Evolutionary conservation across 2,113 vertebrate species (phyloP).

Genomic region (Astur gentilis): DNA sequence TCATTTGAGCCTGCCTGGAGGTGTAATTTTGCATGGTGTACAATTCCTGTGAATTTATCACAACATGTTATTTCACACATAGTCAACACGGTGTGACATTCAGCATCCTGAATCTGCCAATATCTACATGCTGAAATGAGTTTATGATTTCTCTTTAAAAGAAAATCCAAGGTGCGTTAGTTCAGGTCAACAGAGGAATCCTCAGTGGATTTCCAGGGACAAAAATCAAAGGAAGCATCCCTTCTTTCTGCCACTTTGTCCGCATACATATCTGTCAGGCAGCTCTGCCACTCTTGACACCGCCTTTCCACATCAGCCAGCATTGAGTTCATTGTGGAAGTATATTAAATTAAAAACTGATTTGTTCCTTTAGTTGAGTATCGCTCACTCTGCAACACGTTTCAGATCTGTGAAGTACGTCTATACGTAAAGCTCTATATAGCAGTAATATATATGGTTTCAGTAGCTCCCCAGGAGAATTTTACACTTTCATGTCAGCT

Average conservation of each 20-base stretch:
- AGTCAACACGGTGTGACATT: constrained; percentile 29
- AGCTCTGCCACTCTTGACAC: background rate
- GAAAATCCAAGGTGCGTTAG: background rate
- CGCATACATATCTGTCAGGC: too few species aligned
- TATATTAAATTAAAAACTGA: background rate
- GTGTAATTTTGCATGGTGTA: constrained; percentile 32
- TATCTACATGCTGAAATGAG: background rate
- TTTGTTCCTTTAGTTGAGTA: background rate
- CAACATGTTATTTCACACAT: constrained; percentile 36
- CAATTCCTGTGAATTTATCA: constrained; percentile 41
- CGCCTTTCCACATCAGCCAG: background rate
- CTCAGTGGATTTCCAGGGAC: background rate
- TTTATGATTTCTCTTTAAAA: background rate
- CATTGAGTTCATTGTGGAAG: background rate
- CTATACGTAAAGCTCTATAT: accelerated
- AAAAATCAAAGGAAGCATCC: background rate
- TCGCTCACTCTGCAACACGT: background rate
- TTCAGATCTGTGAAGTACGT: background rate
- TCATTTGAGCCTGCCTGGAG: constrained; percentile 28
- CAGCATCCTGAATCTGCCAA: background rate
- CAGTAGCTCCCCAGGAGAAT: background rate
- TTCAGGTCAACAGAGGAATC: background rate
- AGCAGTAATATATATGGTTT: background rate
- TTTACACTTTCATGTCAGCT: background rate
- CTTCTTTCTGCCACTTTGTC: background rate